Conservation (phyloP, 2,888 invertebrate species). For the Gari tellinella region DNA sequence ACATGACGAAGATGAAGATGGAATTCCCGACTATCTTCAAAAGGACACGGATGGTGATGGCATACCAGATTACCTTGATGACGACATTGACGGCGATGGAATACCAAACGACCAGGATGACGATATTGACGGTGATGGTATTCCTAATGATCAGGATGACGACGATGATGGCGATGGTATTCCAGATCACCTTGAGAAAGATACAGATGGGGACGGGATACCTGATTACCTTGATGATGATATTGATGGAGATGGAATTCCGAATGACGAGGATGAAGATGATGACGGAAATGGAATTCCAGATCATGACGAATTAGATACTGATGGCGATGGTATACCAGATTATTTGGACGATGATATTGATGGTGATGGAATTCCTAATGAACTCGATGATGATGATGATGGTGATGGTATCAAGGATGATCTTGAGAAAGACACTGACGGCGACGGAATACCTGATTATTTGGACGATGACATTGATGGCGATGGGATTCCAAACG, state of each 20-base stretch:
- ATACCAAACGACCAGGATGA: conserved; percentile 67
- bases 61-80: conserved; percentile 68
- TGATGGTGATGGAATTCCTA: conserved; percentile 79
- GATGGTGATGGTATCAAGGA: conserved; percentile 76
- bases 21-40: conserved; percentile 70
- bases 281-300: conserved; percentile 80
- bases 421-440: conserved; percentile 69
- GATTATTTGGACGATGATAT: conserved; percentile 68
- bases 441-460: conserved; percentile 79
- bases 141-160: conserved; percentile 66
- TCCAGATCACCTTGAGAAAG: conserved; percentile 72
- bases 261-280: conserved; percentile 75
- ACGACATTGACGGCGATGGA: conserved; percentile 65
- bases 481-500: conserved; percentile 78
- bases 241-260: conserved; percentile 78
- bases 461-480: conserved; percentile 72
- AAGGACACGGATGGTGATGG: conserved; percentile 75
- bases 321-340: conserved; percentile 71
- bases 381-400: conserved; percentile 74
- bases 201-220: conserved; percentile 79
- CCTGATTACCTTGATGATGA: conserved; percentile 76
- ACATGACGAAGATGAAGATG: conserved; percentile 71
- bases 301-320: conserved; percentile 63
- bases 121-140: conserved; percentile 76
- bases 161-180: conserved; percentile 78